phyloP scores from a whole-genome alignment of 2,113 vertebrate species.

The Pseudolaguvia tuberculata region DNA sequence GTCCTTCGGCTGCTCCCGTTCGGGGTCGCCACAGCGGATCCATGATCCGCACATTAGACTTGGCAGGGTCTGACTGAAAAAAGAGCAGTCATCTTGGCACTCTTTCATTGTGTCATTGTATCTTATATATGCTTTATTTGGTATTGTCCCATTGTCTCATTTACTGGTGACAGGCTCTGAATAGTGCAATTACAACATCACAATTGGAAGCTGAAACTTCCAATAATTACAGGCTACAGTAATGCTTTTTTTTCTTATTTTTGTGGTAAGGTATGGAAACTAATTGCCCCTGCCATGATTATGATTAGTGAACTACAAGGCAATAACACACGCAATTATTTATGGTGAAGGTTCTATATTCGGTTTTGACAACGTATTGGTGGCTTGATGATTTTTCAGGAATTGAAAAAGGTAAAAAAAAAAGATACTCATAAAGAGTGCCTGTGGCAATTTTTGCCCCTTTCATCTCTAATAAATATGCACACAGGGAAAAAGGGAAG shows the following conservation, averaged over 20 bases:
- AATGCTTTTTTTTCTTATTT: too few species aligned
- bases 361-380: background rate
- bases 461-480: slow-evolving; percentile 52
- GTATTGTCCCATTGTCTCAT: slow-evolving; percentile 18
- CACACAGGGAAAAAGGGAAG: slow-evolving; percentile 38
- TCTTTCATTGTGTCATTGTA: slow-evolving; percentile 6
- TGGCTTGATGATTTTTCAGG: background rate
- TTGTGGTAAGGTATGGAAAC: slow-evolving; percentile 39
- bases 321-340: slow-evolving; percentile 44
- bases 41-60: too few species aligned
- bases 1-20: too few species aligned
- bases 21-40: too few species aligned
- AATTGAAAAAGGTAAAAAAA: slow-evolving; percentile 18
- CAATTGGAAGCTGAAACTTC: slow-evolving; percentile 58
- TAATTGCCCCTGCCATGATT: slow-evolving; percentile 41
- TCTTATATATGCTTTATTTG: slow-evolving; percentile 2
- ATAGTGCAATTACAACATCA: slow-evolving; percentile 55
- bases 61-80: too few species aligned
- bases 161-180: slow-evolving; percentile 52
- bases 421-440: slow-evolving; percentile 29
- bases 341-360: slow-evolving; percentile 40
- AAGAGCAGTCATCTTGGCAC: slow-evolving; percentile 13
- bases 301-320: slow-evolving; percentile 52
- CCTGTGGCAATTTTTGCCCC: slow-evolving; percentile 44
- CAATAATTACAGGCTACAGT: too few species aligned